Evolutionary conservation across 2,888 invertebrate species (phyloP), one percentile per base, ranked within the genome.

Genomic region (Crematogaster levior): DNA sequence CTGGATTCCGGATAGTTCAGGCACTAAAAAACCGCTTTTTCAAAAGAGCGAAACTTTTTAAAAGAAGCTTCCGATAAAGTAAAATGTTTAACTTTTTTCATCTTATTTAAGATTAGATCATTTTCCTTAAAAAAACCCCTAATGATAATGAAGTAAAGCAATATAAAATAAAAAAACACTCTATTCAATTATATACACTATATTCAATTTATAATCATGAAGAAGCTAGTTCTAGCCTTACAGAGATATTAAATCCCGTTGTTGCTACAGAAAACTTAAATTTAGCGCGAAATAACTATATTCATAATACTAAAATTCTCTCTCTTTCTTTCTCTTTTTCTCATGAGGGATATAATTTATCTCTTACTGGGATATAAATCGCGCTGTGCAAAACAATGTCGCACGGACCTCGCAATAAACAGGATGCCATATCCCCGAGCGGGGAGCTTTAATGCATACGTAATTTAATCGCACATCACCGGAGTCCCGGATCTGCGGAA

Each of bases 401-500:
- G 30, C 68, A 30, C 53, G 75, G 24, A 68, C 53, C 43, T 51
- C 34, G 53, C 66, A 34, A 70, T 79, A 70, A 77, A 56, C 56
- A 70, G 68, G 43, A 34, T 66, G 10, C 43, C 43, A 24, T 24
- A 56, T 77, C 68, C 68, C 75, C 18, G 43, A n/a, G 53, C 43
- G 77, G 34, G n/a, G n/a, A n/a, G 58, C 56, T 65, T 51, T 61
- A 79, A 70, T 74, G 48, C 73, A 37, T 84, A 72, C 60, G 61
- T 86, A 87, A 82, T 84, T 81, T 72, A 68, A 79, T 68, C 68
- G 66, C 68, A 68, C 40, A 66, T 63, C 63, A 63, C 75, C 37
- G 63, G 40, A 30, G 18, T 30, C 30, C n/a, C 6, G 27, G n/a
- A 40, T 66, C 43, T 21, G 53, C 56, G 56, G 68, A 79, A 68